Percentiles rank a stretch among this genome's conserved stretches.
phyloP scores from a whole-genome alignment of 2,113 vertebrate genomes.

The Ailurus styani region DNA sequence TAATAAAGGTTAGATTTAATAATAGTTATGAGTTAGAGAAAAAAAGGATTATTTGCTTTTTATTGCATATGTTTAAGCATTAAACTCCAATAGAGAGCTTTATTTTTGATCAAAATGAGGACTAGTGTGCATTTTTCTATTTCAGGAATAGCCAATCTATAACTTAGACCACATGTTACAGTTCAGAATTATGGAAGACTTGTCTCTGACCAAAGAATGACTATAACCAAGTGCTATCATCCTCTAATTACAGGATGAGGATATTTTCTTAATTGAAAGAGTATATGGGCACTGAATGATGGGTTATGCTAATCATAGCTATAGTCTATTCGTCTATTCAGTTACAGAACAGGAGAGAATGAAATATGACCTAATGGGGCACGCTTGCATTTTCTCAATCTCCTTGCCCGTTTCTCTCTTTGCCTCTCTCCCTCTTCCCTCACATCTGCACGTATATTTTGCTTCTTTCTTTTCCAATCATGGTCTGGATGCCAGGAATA shows the following conservation, averaged over 20 bases:
- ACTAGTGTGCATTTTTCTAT: neutral
- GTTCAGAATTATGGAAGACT: neutral
- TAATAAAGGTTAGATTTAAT: neutral
- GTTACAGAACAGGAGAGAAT: neutral
- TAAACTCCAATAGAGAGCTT: neutral
- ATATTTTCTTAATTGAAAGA: neutral
- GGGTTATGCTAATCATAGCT: neutral
- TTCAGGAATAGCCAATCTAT: neutral
- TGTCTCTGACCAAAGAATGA: neutral
- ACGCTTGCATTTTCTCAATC: neutral
- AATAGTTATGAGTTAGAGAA: neutral
- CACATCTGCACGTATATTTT: neutral
- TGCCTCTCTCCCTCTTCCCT: neutral
- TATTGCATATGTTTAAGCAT: neutral
- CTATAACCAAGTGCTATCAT: neutral
- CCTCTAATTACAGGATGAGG: neutral
- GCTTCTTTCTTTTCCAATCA: neutral
- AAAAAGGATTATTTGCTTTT: neutral
- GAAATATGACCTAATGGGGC: neutral
- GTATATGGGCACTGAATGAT: neutral
- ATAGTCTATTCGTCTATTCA: neutral
- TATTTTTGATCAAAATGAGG: neutral
- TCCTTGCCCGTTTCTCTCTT: neutral
- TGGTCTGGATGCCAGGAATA: neutral
- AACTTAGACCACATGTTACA: neutral